phyloP scores from a whole-genome alignment of 1,140 invertebrate species.

The Asbolus verrucosus region DNA sequence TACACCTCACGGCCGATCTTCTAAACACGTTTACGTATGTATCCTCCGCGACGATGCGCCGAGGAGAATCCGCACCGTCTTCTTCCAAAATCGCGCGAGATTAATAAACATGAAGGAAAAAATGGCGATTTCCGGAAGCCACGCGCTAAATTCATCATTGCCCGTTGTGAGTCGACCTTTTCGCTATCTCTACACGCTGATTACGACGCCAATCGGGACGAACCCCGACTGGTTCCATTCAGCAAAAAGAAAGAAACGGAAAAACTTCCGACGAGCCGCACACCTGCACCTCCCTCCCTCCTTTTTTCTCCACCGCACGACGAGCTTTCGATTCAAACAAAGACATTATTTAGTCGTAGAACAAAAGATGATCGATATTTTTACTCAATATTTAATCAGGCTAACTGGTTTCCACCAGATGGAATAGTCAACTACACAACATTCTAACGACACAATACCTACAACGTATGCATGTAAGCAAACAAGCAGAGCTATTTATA shows the following conservation, averaged over 20 bases:
- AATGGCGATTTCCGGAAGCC: slow-evolving; percentile 37
- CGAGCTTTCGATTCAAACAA: background rate
- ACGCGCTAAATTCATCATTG: slow-evolving; percentile 15
- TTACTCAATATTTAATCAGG: slow-evolving; percentile 14
- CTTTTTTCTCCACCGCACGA: background rate
- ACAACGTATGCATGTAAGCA: slow-evolving; percentile 17
- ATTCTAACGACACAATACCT: slow-evolving; percentile 18
- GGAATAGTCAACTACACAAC: slow-evolving; percentile 12
- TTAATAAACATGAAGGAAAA: slow-evolving; percentile 12
- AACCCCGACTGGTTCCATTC: slow-evolving; percentile 16
- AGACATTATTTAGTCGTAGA: background rate
- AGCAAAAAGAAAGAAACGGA: background rate
- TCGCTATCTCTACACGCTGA: slow-evolving; percentile 8
- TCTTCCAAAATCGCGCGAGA: background rate
- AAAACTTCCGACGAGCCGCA: slow-evolving; percentile 21
- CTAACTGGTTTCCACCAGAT: slow-evolving; percentile 24
- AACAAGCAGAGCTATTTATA: slow-evolving; percentile 7
- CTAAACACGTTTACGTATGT: slow-evolving; percentile 47
- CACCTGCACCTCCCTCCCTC: slow-evolving; percentile 25
- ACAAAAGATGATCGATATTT: slow-evolving; percentile 10
- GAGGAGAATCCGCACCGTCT: slow-evolving; percentile 10
- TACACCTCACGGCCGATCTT: slow-evolving; percentile 45
- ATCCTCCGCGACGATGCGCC: slow-evolving; percentile 3
- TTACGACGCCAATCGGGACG: slow-evolving; percentile 20
- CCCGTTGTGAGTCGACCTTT: slow-evolving; percentile 30